Base-by-base conservation (phyloP, 1,140 invertebrate genomes). In the Bombus sibiricus region DNA sequence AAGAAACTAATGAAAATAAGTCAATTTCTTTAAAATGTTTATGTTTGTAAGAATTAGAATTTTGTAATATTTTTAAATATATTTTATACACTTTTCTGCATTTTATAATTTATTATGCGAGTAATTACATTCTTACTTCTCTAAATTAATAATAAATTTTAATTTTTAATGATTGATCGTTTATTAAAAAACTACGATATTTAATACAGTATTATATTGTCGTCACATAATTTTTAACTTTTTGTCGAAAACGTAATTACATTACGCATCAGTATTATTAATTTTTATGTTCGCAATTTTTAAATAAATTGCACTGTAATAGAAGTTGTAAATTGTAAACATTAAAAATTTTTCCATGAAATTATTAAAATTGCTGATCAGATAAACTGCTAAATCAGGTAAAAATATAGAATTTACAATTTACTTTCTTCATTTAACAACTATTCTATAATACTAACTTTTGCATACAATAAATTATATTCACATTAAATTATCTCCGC, bases 391-490 rank as follows among this genome's bases (percentile, higher is more conserved):
- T 18, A 47, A 47, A 47, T 47, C 43, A 47, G 43, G 10, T 64
- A 82, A 47, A 43, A 83, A 41, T n/a, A 2, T 47, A 34, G 6
- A 53, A 32, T 64, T 62, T 41, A 34, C 9, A 25, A 25, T 59
- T 81, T 74, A 32, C 18, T 75, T 66, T n/a, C 32, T 68, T 47
- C 22, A 32, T 34, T 75, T 66, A 83, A 75, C 32, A 47, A n/a
- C 2, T 74, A 75, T 66, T 34, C 3, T 74, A 74, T 74, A 13
- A 53, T 71, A 3, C 3, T 83, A 77, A 69, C n/a, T 71, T 71
- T 71, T 71, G 4, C 59, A 68, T 39, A 72, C 32, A 80, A 81
- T 85, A 73, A 84, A 81, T 80, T 85, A 85, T 64, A 80, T 62
- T 80, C 68, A 80, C 83, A 71, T 69, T 64, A 64, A 85, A 72